Evolutionary conservation across 2,888 invertebrate species (phyloP).

Genomic region (Crocallis elinguaria): DNA sequence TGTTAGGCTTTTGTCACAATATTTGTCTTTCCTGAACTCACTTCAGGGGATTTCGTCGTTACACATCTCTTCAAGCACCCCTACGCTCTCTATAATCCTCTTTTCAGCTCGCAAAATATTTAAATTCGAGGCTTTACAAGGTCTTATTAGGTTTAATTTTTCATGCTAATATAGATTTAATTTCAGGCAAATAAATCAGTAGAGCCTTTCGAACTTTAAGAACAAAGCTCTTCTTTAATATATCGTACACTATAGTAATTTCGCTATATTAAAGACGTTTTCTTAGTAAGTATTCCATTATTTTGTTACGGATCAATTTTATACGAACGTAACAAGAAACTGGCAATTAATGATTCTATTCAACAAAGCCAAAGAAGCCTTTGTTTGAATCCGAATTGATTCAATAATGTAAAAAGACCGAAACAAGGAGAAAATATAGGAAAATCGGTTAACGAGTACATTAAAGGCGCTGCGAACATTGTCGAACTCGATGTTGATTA

Average conservation of each 20-base stretch:
- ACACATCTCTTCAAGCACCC: slow-evolving; percentile 50
- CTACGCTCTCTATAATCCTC: slow-evolving; percentile 52
- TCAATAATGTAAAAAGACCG: slow-evolving; percentile 19
- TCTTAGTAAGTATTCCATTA: background rate
- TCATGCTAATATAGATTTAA: slow-evolving; percentile 1
- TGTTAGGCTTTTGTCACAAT: slow-evolving; percentile 72
- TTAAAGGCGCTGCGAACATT: slow-evolving; percentile 46
- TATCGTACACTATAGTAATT: too few relatives aligned
- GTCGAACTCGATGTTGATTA: slow-evolving; percentile 66
- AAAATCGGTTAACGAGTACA: slow-evolving; percentile 42
- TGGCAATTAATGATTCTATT: slow-evolving; percentile 16
- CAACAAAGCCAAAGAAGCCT: slow-evolving; percentile 23
- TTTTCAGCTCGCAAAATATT: slow-evolving; percentile 50
- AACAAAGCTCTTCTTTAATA: too few relatives aligned
- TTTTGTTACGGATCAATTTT: background rate
- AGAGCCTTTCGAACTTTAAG: background rate
- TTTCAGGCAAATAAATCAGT: background rate
- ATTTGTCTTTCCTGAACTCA: slow-evolving; percentile 67
- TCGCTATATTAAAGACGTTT: too few relatives aligned
- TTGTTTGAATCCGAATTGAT: slow-evolving; percentile 24
- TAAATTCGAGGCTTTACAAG: slow-evolving; percentile 46
- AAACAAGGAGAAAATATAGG: slow-evolving; percentile 29
- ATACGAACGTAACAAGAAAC: slow-evolving; percentile 4
- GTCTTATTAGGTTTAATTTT: slow-evolving; percentile 26
- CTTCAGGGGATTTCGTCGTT: slow-evolving; percentile 48